Evolutionary conservation across 2,888 invertebrate species (phyloP), one percentile per base, ranked within the genome.

Genomic region (Stenodera caucasica): DNA sequence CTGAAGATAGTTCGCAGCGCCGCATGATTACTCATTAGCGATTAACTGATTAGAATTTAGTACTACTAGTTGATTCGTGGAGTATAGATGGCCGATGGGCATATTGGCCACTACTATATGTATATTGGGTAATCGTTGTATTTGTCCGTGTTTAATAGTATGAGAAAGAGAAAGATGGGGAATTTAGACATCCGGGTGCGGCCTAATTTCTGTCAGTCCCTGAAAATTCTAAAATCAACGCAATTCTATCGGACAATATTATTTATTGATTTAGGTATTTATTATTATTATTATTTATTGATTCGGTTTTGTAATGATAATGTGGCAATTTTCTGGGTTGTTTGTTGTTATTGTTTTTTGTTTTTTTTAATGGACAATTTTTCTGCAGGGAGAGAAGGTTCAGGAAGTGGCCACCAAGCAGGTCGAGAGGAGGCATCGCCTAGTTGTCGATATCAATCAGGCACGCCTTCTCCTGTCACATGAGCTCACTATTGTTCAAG

Each of bases 391-490:
- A 21, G 45, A 21, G 21, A 45, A 18, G 45, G 21, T 45, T 21
- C 45, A 69, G 70, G 70, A 70, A 70, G 66, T 65, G 66, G 66
- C 66, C 66, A 64, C 65, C 64, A 63, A 60, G 66, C 66, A 67
- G 69, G 64, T 69, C 67, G 65, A 62, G 11, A 45, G 45, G 45
- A 45, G 66, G 62, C 64, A 69, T 69, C 66, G 67, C 63, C 63
- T 63, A 57, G 56, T 57, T 63, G 61, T 61, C 64, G 61, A 65
- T 66, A 70, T 68, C 66, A 64, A 70, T 70, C 70, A 67, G 70
- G 54, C 68, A 67, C 70, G 67, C 70, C 70, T 67, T 70, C 67
- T 45, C 58, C 65, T 68, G 66, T 68, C 68, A 67, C 67, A 68
- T 65, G 63, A 63, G 54, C 69, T 68, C 63, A 62, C 60, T 64